A percentile compares a stretch with the other conserved stretches of the same genome.
Evolutionary conservation across 2,888 invertebrate species (phyloP).

Genomic region (Galerucella nymphaeae): DNA sequence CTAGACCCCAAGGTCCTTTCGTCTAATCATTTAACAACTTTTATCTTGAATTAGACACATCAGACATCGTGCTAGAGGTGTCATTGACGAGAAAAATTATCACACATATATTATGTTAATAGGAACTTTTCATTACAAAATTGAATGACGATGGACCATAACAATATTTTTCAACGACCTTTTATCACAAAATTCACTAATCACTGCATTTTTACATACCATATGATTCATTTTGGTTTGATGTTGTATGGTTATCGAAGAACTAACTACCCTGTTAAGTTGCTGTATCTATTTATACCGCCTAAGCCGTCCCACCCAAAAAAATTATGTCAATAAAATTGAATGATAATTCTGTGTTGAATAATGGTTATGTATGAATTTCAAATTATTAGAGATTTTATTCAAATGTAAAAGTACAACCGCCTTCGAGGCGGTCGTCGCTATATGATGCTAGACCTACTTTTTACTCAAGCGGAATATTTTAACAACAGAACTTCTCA

Average conservation of each 20-base stretch:
- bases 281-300: slow-evolving; percentile 2
- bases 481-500: too few species aligned
- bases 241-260: background rate
- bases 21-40: too few species aligned
- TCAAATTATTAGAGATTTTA: slow-evolving; percentile 45
- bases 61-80: too few species aligned
- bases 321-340: slow-evolving; percentile 38
- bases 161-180: too few species aligned
- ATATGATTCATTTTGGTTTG: slow-evolving; percentile 5
- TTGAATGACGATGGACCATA: too few species aligned
- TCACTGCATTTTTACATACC: slow-evolving; percentile 2
- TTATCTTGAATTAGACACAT: too few species aligned
- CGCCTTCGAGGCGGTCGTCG: background rate
- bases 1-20: too few species aligned
- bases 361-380: slow-evolving; percentile 48
- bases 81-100: too few species aligned
- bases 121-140: too few species aligned
- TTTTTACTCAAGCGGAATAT: too few species aligned
- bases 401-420: slow-evolving; percentile 39
- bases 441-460: slow-evolving; percentile 13
- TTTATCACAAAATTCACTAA: background rate
- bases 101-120: too few species aligned
- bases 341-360: slow-evolving; percentile 46
- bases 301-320: slow-evolving; percentile 9
- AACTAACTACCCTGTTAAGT: slow-evolving; percentile 9